These are phyloP conservation scores for Leucophenga maculata DNA, from an alignment of 2,888 invertebrate genomes.

Conservation along the genomic window DNA sequence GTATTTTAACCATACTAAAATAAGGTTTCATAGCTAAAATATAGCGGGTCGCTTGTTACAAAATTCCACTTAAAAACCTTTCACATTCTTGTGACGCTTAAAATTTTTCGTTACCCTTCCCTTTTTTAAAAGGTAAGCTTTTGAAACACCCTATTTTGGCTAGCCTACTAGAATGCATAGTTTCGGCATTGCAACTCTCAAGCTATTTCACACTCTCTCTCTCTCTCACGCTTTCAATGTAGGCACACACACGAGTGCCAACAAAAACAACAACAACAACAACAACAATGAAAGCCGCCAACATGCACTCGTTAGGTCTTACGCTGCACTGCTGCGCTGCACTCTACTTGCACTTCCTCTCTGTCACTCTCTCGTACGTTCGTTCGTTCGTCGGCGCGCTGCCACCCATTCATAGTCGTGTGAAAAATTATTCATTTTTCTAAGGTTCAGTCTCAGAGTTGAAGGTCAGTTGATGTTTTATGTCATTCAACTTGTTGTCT, in stretches of 20 bases:
- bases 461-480: slow-evolving; percentile 73
- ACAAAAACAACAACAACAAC: too few species aligned
- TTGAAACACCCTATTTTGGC: too few species aligned
- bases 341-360: not conserved
- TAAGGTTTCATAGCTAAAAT: too few species aligned
- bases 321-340: not conserved
- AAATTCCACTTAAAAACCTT: too few species aligned
- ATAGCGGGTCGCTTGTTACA: too few species aligned
- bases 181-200: not conserved
- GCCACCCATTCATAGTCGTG: slow-evolving; percentile 37
- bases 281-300: too few species aligned
- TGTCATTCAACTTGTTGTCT: slow-evolving; percentile 71
- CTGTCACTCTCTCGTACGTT: slow-evolving; percentile 3
- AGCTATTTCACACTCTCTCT: slow-evolving; percentile 24
- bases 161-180: too few species aligned
- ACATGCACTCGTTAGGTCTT: not conserved
- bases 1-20: too few species aligned
- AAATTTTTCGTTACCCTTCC: too few species aligned
- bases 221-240: not conserved
- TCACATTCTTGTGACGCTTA: too few species aligned
- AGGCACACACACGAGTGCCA: slow-evolving; percentile 37
- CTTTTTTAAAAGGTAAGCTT: too few species aligned
- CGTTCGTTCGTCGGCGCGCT: not conserved
- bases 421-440: slow-evolving; percentile 70
- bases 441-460: slow-evolving; percentile 72